phyloP scores from a whole-genome alignment of 2,113 vertebrate species.

The Mus spicilegus region DNA sequence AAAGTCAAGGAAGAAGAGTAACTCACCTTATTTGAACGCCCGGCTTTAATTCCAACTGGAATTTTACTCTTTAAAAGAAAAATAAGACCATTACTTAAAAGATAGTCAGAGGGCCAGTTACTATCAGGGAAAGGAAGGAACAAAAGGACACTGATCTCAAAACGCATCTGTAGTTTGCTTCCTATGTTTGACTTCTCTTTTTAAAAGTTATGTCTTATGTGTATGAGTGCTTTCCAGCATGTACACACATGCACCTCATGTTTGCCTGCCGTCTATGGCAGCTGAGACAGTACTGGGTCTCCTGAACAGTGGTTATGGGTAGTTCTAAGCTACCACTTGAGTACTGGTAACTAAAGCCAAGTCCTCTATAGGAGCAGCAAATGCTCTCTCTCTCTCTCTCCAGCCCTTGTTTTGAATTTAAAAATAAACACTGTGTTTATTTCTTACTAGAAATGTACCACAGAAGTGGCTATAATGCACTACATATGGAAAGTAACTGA shows the following conservation, averaged over 20 bases:
- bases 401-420: not conserved
- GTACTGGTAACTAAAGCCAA: not conserved
- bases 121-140: too few relatives aligned
- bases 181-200: not conserved
- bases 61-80: constrained; percentile 92
- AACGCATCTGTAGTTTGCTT: not conserved
- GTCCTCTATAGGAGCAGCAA: not conserved
- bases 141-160: not conserved
- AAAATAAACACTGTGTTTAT: not conserved
- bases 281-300: not conserved
- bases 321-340: not conserved
- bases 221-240: not conserved
- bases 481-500: not conserved
- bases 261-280: too few relatives aligned
- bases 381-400: not conserved
- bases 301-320: not conserved
- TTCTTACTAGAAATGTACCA: not conserved
- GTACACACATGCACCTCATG: not conserved
- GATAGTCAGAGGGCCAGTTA: not conserved
- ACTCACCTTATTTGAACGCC: constrained; percentile 96
- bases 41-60: constrained; percentile 97
- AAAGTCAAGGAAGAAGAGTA: constrained; percentile 43
- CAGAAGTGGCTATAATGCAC: not conserved
- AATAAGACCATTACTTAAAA: constrained; percentile 14
- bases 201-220: not conserved